Conservation (phyloP, 2,888 invertebrate genomes). For the Agrotis segetum region DNA sequence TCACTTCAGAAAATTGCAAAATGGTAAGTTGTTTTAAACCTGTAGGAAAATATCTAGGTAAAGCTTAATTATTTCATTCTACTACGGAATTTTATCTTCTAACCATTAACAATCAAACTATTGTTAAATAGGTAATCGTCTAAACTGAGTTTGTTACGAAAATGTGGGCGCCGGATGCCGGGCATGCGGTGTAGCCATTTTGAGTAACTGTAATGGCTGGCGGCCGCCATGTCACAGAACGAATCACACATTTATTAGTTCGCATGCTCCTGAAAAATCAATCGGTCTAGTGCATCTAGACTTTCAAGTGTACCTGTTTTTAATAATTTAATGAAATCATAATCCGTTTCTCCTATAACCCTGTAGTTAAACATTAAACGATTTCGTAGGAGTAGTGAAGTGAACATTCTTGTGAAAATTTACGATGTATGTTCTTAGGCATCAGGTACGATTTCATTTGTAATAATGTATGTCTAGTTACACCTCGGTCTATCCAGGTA, state of each 20-base stretch:
- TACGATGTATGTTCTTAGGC: conserved; percentile 56
- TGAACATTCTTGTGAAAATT: conserved; percentile 24
- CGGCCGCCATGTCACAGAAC: conserved; percentile 86
- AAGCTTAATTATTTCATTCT: conserved; percentile 6
- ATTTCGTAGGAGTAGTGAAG: conserved; percentile 33
- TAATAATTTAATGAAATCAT: neutral
- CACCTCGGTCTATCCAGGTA: neutral
- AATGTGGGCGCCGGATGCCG: conserved; percentile 75
- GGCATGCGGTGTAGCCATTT: conserved; percentile 84
- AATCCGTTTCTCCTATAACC: neutral
- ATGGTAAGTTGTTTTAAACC: conserved; percentile 51
- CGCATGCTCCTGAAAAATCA: conserved; percentile 42
- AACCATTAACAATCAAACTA: neutral
- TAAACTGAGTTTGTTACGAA: conserved; percentile 44
- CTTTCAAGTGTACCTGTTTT: neutral
- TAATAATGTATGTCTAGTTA: neutral
- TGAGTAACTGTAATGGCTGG: conserved; percentile 76
- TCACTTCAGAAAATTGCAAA: conserved; percentile 42
- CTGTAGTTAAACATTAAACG: neutral
- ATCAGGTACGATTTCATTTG: conserved; percentile 49
- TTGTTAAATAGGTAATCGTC: neutral
- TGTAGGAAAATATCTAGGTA: neutral
- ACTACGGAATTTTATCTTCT: neutral
- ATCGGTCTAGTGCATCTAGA: conserved; percentile 24
- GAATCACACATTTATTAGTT: conserved; percentile 51